phyloP scores from a whole-genome alignment of 2,888 invertebrate species.

The Drosophila merina region DNA sequence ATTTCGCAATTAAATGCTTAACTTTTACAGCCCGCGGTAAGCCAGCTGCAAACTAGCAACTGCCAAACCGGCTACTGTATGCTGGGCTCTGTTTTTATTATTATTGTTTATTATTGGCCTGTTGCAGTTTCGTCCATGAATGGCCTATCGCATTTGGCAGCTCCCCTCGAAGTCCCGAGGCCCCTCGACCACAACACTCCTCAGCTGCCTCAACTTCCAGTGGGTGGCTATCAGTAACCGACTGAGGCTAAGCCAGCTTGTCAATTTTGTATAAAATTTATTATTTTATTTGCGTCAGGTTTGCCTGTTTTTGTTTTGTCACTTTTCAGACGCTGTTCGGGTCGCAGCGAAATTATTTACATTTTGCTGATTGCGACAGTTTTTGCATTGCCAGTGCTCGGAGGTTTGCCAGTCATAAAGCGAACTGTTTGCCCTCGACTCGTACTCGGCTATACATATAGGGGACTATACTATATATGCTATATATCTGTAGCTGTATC shows the following conservation, averaged over 20 bases:
- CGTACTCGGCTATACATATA: slow-evolving; percentile 17
- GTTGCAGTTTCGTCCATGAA: slow-evolving; percentile 37
- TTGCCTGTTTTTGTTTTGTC: slow-evolving; percentile 27
- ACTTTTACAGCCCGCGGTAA: slow-evolving; percentile 68
- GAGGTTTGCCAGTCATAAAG: slow-evolving; percentile 52
- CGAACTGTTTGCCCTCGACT: slow-evolving; percentile 66
- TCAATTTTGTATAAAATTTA: slow-evolving; percentile 79
- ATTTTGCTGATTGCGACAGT: slow-evolving; percentile 73
- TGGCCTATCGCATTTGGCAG: slow-evolving; percentile 35
- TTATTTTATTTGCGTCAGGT: slow-evolving; percentile 79
- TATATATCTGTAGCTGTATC: slow-evolving; percentile 1
- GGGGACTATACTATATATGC: not conserved
- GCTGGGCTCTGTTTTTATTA: slow-evolving; percentile 26
- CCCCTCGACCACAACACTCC: not conserved
- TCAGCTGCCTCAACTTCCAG: slow-evolving; percentile 19
- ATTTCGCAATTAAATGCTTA: slow-evolving; percentile 79
- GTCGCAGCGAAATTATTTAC: slow-evolving; percentile 70
- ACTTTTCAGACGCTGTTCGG: slow-evolving; percentile 31
- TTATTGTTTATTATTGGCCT: slow-evolving; percentile 22
- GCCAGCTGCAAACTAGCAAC: slow-evolving; percentile 57
- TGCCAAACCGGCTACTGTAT: slow-evolving; percentile 76
- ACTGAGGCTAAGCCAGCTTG: slow-evolving; percentile 73
- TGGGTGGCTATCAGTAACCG: slow-evolving; percentile 51
- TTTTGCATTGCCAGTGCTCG: slow-evolving; percentile 60
- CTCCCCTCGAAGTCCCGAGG: slow-evolving; percentile 15